These are phyloP conservation scores for Ennomos fuscantarius DNA, from an alignment of 2,888 invertebrate genomes.

Conservation along the genomic window DNA sequence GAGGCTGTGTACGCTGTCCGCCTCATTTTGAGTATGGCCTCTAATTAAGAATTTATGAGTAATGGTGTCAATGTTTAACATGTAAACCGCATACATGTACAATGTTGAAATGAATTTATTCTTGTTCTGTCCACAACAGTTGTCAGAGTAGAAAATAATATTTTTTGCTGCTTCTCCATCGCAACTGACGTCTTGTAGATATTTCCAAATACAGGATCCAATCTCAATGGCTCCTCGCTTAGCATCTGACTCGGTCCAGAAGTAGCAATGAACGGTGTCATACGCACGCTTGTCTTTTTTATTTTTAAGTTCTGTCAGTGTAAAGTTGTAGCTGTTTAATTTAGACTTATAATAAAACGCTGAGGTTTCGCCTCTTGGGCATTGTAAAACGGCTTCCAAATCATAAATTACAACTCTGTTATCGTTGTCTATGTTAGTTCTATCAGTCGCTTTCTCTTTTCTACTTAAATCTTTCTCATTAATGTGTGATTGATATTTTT, in stretches of 20 bases:
- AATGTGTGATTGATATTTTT: conserved; percentile 30
- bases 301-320: too few species aligned
- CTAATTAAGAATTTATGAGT: conserved; percentile 53
- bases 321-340: conserved; percentile 36
- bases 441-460: conserved; percentile 32
- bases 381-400: conserved; percentile 36
- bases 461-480: conserved; percentile 35
- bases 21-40: conserved; percentile 57
- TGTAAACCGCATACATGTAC: too few species aligned
- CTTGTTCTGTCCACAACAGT: conserved; percentile 50
- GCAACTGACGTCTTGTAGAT: conserved; percentile 15
- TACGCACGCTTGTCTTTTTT: conserved; percentile 24
- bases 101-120: too few species aligned
- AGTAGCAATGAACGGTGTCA: conserved; percentile 40
- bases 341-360: conserved; percentile 43
- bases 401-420: conserved; percentile 36
- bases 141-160: conserved; percentile 49
- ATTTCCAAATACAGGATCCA: conserved; percentile 29
- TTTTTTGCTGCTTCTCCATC: conserved; percentile 19
- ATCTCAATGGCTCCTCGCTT: conserved; percentile 45
- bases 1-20: conserved; percentile 26
- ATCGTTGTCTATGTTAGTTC: conserved; percentile 24
- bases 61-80: too few species aligned
- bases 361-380: conserved; percentile 36
- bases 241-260: conserved; percentile 48